Percentiles rank a stretch among this genome's conserved stretches.
Evolutionary conservation across 1,140 invertebrate species (phyloP).

Genomic region (Cotesia typhae): DNA sequence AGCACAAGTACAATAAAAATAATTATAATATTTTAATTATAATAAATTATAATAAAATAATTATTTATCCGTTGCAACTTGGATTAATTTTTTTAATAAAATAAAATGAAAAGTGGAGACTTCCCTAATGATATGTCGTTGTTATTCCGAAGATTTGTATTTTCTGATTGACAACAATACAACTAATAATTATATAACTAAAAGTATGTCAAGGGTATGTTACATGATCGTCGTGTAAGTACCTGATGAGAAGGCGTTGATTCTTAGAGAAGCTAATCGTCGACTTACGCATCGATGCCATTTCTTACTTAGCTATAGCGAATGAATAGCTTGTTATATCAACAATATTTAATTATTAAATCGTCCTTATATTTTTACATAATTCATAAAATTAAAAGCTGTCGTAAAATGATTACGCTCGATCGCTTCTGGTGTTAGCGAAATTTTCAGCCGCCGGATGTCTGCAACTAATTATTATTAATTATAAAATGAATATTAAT

Average conservation of each 20-base stretch:
- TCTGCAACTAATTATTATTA: no score
- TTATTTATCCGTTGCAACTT: no score
- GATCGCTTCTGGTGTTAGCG: no score
- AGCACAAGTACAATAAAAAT: no score
- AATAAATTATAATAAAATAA: no score
- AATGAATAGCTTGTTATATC: background rate
- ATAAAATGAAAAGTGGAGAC: background rate
- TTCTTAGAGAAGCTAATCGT: slow-evolving; percentile 4
- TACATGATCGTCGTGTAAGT: slow-evolving; percentile 40
- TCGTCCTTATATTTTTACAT: background rate
- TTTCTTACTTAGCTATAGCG: background rate
- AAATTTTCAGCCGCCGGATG: no score
- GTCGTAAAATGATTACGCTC: no score
- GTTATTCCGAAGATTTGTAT: slow-evolving; percentile 19
- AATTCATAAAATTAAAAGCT: no score
- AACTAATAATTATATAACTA: slow-evolving; percentile 49
- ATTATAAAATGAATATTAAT: no score
- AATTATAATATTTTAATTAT: no score
- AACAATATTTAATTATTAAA: no score
- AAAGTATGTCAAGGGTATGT: slow-evolving; percentile 54
- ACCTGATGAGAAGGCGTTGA: slow-evolving; percentile 13
- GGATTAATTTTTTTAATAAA: no score
- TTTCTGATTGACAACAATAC: background rate
- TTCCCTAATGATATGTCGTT: background rate
- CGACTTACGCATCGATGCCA: slow-evolving; percentile 8